Conservation (phyloP, 2,797 vertebrate species). For the Tangara arthus region DNA sequence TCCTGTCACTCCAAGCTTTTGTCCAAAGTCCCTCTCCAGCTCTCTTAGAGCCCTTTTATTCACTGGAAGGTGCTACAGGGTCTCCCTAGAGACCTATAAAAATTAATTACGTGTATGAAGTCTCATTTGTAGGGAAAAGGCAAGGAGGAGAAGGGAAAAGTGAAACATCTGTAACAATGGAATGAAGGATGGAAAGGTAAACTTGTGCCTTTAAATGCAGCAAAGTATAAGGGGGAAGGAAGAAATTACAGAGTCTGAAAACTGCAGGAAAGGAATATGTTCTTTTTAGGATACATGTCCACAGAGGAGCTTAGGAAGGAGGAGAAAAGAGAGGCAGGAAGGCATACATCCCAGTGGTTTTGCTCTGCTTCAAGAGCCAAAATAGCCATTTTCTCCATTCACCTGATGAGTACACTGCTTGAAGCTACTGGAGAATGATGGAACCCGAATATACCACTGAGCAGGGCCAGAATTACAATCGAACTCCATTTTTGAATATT, state of each 20-base stretch:
- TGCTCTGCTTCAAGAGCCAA: background rate
- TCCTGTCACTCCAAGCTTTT: background rate
- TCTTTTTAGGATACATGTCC: background rate
- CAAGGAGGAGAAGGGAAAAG: background rate
- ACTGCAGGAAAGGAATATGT: background rate
- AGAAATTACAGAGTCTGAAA: background rate
- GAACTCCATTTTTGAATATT: background rate
- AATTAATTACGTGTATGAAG: background rate
- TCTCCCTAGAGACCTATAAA: background rate
- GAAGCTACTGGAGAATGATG: background rate
- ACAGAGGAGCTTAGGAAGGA: background rate
- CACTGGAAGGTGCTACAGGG: background rate
- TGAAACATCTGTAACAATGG: background rate
- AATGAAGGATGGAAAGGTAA: background rate
- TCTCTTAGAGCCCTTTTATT: background rate
- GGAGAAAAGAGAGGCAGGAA: background rate
- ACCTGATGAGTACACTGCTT: background rate
- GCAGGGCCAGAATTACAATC: background rate
- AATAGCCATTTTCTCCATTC: background rate
- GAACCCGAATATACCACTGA: background rate
- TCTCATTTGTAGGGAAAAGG: background rate
- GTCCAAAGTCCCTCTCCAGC: background rate
- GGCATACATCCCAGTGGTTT: background rate
- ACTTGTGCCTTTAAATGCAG: background rate
- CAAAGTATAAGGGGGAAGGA: background rate